phyloP scores from a whole-genome alignment of 2,888 invertebrate genomes.

The Dascillus cervinus region DNA sequence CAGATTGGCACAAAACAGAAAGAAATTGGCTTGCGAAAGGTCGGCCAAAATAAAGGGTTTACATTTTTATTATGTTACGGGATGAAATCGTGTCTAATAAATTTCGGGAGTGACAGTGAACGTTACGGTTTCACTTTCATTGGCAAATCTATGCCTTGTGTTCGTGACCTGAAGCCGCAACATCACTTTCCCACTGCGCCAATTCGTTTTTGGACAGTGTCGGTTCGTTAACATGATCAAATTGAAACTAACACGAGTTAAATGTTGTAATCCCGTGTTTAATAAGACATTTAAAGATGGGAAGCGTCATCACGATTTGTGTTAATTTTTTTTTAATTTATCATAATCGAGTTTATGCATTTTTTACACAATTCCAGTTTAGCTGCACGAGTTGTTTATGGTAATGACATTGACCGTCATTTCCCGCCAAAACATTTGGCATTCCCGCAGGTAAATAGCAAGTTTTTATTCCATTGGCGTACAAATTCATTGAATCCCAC shows the following conservation, averaged over 20 bases:
- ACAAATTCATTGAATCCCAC: constrained; percentile 4
- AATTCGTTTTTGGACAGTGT: constrained; percentile 11
- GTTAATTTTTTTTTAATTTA: no score
- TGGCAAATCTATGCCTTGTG: constrained; percentile 24
- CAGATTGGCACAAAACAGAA: no score
- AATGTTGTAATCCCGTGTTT: constrained; percentile 3
- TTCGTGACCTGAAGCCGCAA: constrained; percentile 18
- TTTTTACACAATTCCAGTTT: no score
- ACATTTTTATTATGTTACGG: no score
- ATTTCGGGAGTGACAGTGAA: constrained; percentile 7
- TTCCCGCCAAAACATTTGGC: constrained; percentile 33
- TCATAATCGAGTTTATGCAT: no score
- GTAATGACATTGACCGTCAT: constrained; percentile 29
- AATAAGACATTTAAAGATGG: constrained; percentile 3
- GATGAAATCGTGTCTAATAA: no score
- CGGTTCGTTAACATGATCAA: no score
- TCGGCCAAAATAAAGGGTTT: no score
- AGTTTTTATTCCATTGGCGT: constrained; percentile 24
- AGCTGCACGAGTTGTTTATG: constrained; percentile 16
- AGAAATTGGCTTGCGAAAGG: no score
- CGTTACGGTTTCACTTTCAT: constrained; percentile 30
- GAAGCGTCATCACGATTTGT: no score
- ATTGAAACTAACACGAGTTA: no score
- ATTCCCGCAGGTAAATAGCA: constrained; percentile 31
- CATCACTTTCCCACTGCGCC: constrained; percentile 13